Conservation (phyloP, 1,140 invertebrate genomes). For the Drosophila bipectinata region DNA sequence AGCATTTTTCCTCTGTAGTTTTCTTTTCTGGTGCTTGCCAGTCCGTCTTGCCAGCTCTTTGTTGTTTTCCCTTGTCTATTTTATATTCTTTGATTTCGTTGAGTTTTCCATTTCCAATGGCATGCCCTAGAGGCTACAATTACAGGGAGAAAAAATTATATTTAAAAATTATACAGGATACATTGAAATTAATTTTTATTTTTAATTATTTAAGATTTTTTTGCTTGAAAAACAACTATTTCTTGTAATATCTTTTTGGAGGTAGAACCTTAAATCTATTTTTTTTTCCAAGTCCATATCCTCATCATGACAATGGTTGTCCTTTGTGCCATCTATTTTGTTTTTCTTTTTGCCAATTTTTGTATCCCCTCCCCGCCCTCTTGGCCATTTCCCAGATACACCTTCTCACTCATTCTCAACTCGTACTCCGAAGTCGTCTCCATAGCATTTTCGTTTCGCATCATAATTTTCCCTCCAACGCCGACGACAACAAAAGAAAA, state of each 20-base stretch:
- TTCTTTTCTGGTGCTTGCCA: slow-evolving; percentile 60
- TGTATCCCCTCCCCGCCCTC: slow-evolving; percentile 12
- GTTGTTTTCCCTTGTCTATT: slow-evolving; percentile 32
- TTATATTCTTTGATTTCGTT: slow-evolving; percentile 69
- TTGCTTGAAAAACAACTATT: background rate
- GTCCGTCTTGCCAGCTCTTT: slow-evolving; percentile 46
- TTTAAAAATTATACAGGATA: background rate
- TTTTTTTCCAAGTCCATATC: slow-evolving; percentile 37
- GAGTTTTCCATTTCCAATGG: slow-evolving; percentile 59
- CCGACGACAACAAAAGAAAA: slow-evolving; percentile 47
- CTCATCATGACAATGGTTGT: slow-evolving; percentile 58
- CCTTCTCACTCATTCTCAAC: slow-evolving; percentile 62
- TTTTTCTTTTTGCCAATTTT: slow-evolving; percentile 60
- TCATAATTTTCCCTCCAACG: slow-evolving; percentile 70
- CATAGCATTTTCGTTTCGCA: slow-evolving; percentile 75
- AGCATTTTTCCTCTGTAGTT: slow-evolving; percentile 69
- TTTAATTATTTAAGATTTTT: background rate
- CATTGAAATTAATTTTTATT: background rate
- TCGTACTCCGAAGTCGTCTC: slow-evolving; percentile 61
- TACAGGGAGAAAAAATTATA: slow-evolving; percentile 1
- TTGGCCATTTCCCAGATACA: background rate
- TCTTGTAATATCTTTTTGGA: background rate
- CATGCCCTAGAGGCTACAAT: slow-evolving; percentile 9
- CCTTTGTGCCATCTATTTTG: slow-evolving; percentile 47
- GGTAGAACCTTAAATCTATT: background rate